Evolutionary conservation across 2,888 invertebrate species (phyloP).

Genomic region (Campoplex nolae): DNA sequence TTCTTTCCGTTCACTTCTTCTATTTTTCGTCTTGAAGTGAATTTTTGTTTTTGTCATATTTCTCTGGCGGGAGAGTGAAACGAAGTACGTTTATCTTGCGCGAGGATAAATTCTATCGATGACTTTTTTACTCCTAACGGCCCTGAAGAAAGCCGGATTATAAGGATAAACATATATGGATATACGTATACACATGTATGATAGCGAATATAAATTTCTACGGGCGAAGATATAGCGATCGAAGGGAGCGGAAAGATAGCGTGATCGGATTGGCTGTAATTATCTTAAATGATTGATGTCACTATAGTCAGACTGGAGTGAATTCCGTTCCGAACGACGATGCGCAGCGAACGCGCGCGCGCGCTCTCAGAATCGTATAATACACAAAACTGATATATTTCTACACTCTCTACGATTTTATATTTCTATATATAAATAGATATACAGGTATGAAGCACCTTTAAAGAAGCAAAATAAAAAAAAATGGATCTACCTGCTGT

Average conservation of each 20-base stretch:
- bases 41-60: not conserved
- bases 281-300: conserved; percentile 70
- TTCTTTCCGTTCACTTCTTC: not conserved
- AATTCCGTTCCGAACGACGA: conserved; percentile 54
- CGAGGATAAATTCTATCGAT: conserved; percentile 33
- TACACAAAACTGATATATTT: conserved; percentile 4
- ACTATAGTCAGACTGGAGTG: conserved; percentile 56
- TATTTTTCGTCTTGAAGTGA: not conserved
- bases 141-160: conserved; percentile 25
- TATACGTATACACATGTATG: conserved; percentile 18
- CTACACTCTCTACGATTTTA: conserved; percentile 3
- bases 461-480: conserved; percentile 24
- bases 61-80: not conserved
- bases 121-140: conserved; percentile 11
- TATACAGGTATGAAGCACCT: conserved; percentile 4
- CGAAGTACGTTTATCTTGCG: conserved; percentile 23
- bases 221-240: conserved; percentile 3
- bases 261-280: conserved; percentile 69
- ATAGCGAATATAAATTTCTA: conserved; percentile 12
- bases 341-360: conserved; percentile 4
- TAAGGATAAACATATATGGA: not conserved
- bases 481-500: conserved; percentile 50
- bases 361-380: conserved; percentile 43
- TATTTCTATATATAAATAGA: not conserved
- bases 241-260: conserved; percentile 50